Percentiles rank a stretch among this genome's conserved stretches.
These are phyloP conservation scores for Thymelicus lineola DNA, from an alignment of 2,888 invertebrate genomes.

Conservation along the genomic window DNA sequence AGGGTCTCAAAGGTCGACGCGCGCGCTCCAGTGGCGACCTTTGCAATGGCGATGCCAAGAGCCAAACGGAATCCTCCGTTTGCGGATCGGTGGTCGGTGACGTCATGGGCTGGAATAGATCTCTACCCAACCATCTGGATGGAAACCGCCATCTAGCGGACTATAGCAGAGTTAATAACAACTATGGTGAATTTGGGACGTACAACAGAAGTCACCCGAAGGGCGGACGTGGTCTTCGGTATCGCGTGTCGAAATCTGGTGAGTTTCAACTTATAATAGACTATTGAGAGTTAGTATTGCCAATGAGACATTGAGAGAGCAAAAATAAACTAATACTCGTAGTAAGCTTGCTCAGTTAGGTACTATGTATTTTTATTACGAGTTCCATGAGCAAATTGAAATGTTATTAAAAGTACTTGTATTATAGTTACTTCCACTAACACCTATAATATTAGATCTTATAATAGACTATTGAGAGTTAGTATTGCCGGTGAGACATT, in stretches of 20 bases:
- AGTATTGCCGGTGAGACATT: no score
- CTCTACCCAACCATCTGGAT: constrained; percentile 89
- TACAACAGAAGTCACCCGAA: constrained; percentile 77
- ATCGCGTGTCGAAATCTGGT: constrained; percentile 79
- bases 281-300: no score
- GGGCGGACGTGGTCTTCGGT: constrained; percentile 76
- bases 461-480: no score
- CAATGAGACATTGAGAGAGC: no score
- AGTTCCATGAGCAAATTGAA: no score
- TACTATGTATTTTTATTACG: no score
- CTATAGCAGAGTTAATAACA: constrained; percentile 84
- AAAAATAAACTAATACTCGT: no score
- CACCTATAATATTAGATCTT: no score
- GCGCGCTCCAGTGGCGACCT: constrained; percentile 91
- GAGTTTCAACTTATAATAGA: constrained; percentile 48
- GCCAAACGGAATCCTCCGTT: constrained; percentile 79
- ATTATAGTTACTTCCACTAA: no score
- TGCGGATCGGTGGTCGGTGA: constrained; percentile 82
- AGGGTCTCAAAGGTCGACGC: constrained; percentile 89
- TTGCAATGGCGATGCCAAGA: constrained; percentile 86
- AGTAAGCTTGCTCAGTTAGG: no score
- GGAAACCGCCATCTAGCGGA: constrained; percentile 85
- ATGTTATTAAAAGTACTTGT: no score
- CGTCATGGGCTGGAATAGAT: constrained; percentile 83
- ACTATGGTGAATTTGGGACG: constrained; percentile 78